Conservation (phyloP, 1,140 invertebrate species). For the Chrysopa pallens region DNA sequence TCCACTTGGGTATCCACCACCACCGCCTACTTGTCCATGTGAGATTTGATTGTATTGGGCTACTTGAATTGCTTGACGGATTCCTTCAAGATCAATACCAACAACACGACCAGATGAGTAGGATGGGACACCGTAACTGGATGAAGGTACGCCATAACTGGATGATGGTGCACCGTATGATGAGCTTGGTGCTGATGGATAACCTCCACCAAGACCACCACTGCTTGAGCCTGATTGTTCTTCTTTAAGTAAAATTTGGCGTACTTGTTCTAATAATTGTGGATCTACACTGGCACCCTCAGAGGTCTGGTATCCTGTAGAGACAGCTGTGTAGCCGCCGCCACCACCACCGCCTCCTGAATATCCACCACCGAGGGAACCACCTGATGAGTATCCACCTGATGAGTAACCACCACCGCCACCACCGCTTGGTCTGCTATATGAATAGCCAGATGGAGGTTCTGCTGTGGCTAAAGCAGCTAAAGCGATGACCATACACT, state of each 20-base stretch:
- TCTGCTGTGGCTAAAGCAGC: slow-evolving; percentile 34
- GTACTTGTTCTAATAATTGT: slow-evolving; percentile 58
- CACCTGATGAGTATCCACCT: slow-evolving; percentile 11
- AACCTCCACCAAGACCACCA: slow-evolving; percentile 22
- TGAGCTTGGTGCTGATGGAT: slow-evolving; percentile 23
- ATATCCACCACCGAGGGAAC: slow-evolving; percentile 18
- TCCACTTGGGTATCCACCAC: slow-evolving; percentile 22
- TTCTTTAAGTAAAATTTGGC: slow-evolving; percentile 61
- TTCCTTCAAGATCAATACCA: slow-evolving; percentile 53
- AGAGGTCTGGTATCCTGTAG: slow-evolving; percentile 48
- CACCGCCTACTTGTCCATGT: slow-evolving; percentile 29
- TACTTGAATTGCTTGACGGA: slow-evolving; percentile 57
- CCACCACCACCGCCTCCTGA: slow-evolving; percentile 33
- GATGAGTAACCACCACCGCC: slow-evolving; percentile 23
- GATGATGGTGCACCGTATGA: slow-evolving; percentile 34
- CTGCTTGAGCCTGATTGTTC: slow-evolving; percentile 39
- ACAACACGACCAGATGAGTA: slow-evolving; percentile 37
- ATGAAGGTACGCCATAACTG: slow-evolving; percentile 39
- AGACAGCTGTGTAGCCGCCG: slow-evolving; percentile 52
- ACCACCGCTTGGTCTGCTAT: slow-evolving; percentile 37
- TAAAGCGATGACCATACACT: slow-evolving; percentile 45
- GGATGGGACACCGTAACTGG: slow-evolving; percentile 33
- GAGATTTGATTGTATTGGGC: slow-evolving; percentile 44
- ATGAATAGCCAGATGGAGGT: slow-evolving; percentile 42
- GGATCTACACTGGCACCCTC: slow-evolving; percentile 64